Conservation (phyloP, 2,888 invertebrate species). For the Timema podura region DNA sequence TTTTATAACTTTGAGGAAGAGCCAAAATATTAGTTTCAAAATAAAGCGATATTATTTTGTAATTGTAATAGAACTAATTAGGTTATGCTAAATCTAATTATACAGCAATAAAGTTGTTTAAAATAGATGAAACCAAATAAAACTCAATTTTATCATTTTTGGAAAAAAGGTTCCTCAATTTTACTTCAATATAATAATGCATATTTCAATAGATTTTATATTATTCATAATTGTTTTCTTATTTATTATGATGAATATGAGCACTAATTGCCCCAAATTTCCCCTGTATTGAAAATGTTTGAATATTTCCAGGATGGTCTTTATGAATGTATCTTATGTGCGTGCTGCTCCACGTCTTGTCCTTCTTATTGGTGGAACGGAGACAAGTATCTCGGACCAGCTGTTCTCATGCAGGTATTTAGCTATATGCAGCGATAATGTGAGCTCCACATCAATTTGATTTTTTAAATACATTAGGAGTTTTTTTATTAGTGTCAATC, state of each 20-base stretch:
- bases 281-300: background rate
- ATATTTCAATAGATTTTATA: background rate
- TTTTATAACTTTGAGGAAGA: too few relatives aligned
- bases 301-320: constrained; percentile 69
- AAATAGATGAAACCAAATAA: too few relatives aligned
- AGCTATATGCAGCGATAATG: too few relatives aligned
- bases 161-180: background rate
- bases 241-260: background rate
- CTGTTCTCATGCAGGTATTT: constrained; percentile 95
- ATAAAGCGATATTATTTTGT: too few relatives aligned
- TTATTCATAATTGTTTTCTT: background rate
- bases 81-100: too few relatives aligned
- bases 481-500: too few relatives aligned
- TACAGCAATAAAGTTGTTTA: too few relatives aligned
- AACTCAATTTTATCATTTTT: too few relatives aligned
- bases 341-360: constrained; percentile 95
- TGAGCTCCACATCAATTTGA: too few relatives aligned
- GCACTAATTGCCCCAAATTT: background rate
- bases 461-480: too few relatives aligned
- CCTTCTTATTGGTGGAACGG: constrained; percentile 99
- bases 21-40: too few relatives aligned
- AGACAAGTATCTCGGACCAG: constrained; percentile 95
- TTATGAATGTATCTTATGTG: constrained; percentile 96
- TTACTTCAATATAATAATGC: background rate
- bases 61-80: too few relatives aligned